Conservation (phyloP, 2,797 vertebrate genomes). For the Lacerta viridis region DNA sequence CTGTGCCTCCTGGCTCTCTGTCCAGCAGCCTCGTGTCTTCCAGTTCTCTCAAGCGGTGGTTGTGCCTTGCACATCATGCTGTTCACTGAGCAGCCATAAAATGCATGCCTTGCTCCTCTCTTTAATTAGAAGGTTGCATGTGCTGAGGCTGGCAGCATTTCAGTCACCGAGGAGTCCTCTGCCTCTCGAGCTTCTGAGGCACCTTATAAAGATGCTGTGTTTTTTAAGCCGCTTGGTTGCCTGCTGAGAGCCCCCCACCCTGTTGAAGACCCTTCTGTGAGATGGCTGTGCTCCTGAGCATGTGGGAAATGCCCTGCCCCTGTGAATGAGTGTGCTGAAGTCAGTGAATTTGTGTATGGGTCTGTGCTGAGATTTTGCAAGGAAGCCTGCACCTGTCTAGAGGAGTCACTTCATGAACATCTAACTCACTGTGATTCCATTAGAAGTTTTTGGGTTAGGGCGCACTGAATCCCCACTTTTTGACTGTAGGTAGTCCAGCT, state of each 20-base stretch:
- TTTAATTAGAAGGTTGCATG: neutral
- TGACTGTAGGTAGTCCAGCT: neutral
- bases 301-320: neutral
- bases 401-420: neutral
- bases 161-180: neutral
- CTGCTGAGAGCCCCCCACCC: neutral
- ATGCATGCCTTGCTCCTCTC: neutral
- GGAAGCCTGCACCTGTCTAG: neutral
- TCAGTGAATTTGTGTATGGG: neutral
- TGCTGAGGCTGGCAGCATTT: conserved; percentile 1
- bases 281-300: neutral
- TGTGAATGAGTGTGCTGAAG: neutral
- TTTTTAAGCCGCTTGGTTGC: neutral
- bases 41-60: neutral
- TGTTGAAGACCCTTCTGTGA: neutral
- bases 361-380: neutral
- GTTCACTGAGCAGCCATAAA: neutral
- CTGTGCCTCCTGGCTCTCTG: neutral
- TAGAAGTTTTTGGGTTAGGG: neutral
- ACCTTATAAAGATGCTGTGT: neutral
- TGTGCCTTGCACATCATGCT: neutral
- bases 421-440: neutral
- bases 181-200: neutral
- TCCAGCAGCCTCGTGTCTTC: neutral
- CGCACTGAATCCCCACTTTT: neutral